Evolutionary conservation across 2,888 invertebrate species (phyloP).

Genomic region (Mesorhabditis sp.): DNA sequence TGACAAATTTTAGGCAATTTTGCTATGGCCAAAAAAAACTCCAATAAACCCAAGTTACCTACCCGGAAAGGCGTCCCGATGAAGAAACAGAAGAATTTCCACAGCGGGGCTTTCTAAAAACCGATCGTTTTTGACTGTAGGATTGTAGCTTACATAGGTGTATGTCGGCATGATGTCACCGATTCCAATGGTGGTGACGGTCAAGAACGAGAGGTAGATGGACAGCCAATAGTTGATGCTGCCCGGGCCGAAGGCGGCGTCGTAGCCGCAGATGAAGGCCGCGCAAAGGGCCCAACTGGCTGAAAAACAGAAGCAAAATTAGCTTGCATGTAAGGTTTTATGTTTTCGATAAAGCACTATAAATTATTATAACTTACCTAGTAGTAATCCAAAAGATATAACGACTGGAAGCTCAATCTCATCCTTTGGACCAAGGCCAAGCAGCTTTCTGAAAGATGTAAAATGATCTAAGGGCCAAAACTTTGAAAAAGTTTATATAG

Average conservation of each 20-base stretch:
- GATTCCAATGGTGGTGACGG: background rate
- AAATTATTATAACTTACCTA: background rate
- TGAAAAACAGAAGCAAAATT: background rate
- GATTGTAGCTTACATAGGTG: background rate
- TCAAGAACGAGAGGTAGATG: background rate
- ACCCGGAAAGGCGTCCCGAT: slow-evolving; percentile 3
- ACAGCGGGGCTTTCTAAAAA: slow-evolving; percentile 2
- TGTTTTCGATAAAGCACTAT: too few species aligned
- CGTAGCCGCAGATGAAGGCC: slow-evolving; percentile 5
- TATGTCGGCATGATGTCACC: slow-evolving; percentile 1
- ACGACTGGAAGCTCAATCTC: background rate
- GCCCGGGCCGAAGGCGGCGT: background rate
- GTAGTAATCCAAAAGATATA: background rate
- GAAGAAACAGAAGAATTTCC: slow-evolving; percentile 6
- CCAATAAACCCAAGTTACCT: background rate
- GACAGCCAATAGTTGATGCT: slow-evolving; percentile 4
- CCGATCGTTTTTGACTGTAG: background rate
- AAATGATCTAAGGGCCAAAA: too few species aligned
- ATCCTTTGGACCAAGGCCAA: background rate
- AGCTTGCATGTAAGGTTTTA: background rate
- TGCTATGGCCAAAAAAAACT: too few species aligned
- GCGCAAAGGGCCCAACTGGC: background rate
- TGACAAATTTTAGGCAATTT: background rate
- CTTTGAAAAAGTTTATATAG: too few species aligned
- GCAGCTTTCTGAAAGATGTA: background rate